Base-by-base conservation (phyloP, 1,140 invertebrate genomes). In the Lithobius niger region DNA sequence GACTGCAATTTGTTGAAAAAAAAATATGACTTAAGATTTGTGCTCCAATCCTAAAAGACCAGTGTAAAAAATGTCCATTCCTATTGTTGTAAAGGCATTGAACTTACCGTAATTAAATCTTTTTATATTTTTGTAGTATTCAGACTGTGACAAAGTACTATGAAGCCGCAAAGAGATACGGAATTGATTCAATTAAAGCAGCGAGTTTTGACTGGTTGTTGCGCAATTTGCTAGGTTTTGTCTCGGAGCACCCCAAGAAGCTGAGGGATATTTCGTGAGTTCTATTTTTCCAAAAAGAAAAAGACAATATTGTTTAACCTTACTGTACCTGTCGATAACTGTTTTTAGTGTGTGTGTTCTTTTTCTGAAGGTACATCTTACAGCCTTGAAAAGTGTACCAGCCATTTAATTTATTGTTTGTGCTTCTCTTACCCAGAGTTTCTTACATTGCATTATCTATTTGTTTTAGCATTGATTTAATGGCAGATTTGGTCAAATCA, bases 111-210 rank as follows among this genome's bases (percentile, higher is more conserved):
- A 10, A 50, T 47, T n/a, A n/a, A 51, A 55, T 60, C 27, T 59
- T 66, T 77, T 42, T 54, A 21, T 53, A 10, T n/a, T 54, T 60
- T 61, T 54, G 21, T 60, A 70, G 67, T 59, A 53, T 61, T 6
- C 73, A 82, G 67, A 84, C 82, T 27, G 82, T 81, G 4, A 73
- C 83, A 22, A 68, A 73, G 47, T 87, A 84, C 67, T 82, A 85
- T 61, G 76, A 80, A 59, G 79, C 82, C 31, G 74, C 80, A 31
- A 75, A 74, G 57, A 74, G 77, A 48, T 88, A 88, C 65, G 82
- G 82, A 16, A 74, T 82, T 13, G 66, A 76, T 40, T 71, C 74
- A 52, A 75, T 85, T 0, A 77, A 79, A 66, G 71, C 76, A 25
- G 73, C 74, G 6, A 78, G 81, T 26, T 77, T 83, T 55, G 68